A percentile compares a stretch with the other conserved stretches of the same genome.
phyloP scores from a whole-genome alignment of 2,888 invertebrate genomes.

The Noctua pronuba region DNA sequence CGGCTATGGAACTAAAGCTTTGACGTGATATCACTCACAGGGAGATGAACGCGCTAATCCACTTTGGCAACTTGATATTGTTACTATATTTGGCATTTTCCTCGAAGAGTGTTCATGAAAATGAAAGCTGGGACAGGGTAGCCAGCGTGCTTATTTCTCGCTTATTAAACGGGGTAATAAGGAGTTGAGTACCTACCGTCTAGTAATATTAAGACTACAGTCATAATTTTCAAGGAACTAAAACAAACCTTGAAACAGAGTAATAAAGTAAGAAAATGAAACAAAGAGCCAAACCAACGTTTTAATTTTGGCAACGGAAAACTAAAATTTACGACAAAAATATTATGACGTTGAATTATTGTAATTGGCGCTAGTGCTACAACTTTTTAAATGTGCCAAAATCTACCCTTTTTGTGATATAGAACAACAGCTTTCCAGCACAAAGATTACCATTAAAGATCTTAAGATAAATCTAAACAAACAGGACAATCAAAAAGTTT shows the following conservation, averaged over 20 bases:
- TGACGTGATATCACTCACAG: conserved; percentile 72
- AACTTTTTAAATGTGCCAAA: conserved; percentile 1
- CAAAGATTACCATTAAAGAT: conserved; percentile 41
- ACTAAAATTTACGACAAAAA: conserved; percentile 7
- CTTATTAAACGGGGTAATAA: conserved; percentile 33
- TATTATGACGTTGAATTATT: conserved; percentile 14
- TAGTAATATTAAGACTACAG: conserved; percentile 23
- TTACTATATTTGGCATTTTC: conserved; percentile 58
- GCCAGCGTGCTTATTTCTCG: conserved; percentile 16
- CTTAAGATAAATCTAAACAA: conserved; percentile 40
- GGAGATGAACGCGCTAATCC: conserved; percentile 74
- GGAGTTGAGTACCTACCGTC: conserved; percentile 19
- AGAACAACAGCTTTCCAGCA: conserved; percentile 12
- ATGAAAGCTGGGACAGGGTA: conserved; percentile 27
- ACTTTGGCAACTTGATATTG: conserved; percentile 71
- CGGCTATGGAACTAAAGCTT: conserved; percentile 69
- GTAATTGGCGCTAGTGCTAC: neutral
- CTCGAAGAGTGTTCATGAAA: conserved; percentile 33
- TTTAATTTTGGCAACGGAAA: conserved; percentile 19
- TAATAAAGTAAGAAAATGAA: conserved; percentile 19
- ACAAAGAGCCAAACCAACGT: conserved; percentile 5
- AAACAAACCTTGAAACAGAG: conserved; percentile 18
- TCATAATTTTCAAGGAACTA: conserved; percentile 28
- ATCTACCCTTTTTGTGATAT: conserved; percentile 7
- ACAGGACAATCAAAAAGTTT: conserved; percentile 60